A percentile compares a stretch with the other conserved stretches of the same genome.
Conservation (phyloP, 2,113 vertebrate genomes). For the Mesembrinibis cayennensis region DNA sequence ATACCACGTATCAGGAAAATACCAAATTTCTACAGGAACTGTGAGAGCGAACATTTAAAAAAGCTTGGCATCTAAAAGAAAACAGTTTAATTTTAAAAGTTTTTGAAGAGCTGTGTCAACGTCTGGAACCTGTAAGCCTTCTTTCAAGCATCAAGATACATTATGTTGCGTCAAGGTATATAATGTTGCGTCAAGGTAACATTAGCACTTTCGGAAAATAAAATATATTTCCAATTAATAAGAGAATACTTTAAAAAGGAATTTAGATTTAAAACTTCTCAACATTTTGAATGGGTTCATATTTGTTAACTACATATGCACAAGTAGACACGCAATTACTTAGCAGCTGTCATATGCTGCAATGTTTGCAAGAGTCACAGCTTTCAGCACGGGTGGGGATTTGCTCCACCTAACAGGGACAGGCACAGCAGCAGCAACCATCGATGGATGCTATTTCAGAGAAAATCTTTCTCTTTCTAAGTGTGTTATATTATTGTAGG, state of each 20-base stretch:
- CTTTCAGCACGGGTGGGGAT: background rate
- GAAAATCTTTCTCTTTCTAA: background rate
- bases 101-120: background rate
- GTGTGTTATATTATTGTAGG: background rate
- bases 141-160: background rate
- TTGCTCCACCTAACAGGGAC: background rate
- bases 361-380: background rate
- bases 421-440: background rate
- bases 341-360: rapidly evolving
- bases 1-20: background rate
- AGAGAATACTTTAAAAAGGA: background rate
- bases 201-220: background rate
- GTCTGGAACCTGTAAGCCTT: background rate
- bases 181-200: background rate
- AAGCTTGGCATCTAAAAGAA: background rate
- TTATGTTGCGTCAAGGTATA: background rate
- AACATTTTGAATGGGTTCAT: background rate
- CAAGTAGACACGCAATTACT: background rate
- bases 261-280: background rate
- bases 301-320: background rate
- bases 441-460: background rate
- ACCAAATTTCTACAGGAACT: background rate
- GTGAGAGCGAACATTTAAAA: background rate
- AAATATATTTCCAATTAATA: background rate
- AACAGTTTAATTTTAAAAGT: background rate